These are phyloP conservation scores for Prenolepis imparis DNA, from an alignment of 2,888 invertebrate species.

Conservation along the genomic window DNA sequence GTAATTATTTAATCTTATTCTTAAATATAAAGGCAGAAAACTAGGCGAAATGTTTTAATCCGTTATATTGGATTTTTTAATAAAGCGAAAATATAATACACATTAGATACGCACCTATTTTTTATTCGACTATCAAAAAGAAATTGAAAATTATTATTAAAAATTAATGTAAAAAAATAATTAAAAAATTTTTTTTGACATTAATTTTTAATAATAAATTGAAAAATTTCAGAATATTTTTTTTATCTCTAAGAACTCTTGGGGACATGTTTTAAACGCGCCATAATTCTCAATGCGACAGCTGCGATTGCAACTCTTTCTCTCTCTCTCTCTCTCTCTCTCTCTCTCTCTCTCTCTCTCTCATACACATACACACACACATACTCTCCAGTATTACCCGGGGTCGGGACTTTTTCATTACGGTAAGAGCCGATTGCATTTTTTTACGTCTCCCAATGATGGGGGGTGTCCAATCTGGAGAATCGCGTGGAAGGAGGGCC, in stretches of 20 bases:
- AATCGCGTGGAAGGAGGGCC: conserved; percentile 80
- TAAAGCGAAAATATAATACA: neutral
- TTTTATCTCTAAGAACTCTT: conserved; percentile 17
- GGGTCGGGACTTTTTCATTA: conserved; percentile 84
- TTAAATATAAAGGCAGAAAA: neutral
- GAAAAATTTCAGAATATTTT: neutral
- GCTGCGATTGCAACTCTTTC: conserved; percentile 62
- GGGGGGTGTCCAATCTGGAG: conserved; percentile 81
- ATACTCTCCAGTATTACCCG: conserved; percentile 75
- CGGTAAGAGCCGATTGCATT: conserved; percentile 86
- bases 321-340: too few species aligned
- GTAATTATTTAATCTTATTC: neutral
- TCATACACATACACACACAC: conserved; percentile 44
- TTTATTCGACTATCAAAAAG: too few species aligned
- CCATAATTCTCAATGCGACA: conserved; percentile 58
- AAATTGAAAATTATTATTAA: too few species aligned
- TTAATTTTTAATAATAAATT: neutral
- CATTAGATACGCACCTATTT: too few species aligned
- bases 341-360: too few species aligned
- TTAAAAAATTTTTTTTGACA: too few species aligned
- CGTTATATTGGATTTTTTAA: neutral
- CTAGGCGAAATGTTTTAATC: neutral
- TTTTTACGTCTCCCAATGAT: conserved; percentile 82
- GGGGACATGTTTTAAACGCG: conserved; percentile 9
- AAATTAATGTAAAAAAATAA: too few species aligned